Conservation (phyloP, 2,888 invertebrate species). For the Byasa hedistus region DNA sequence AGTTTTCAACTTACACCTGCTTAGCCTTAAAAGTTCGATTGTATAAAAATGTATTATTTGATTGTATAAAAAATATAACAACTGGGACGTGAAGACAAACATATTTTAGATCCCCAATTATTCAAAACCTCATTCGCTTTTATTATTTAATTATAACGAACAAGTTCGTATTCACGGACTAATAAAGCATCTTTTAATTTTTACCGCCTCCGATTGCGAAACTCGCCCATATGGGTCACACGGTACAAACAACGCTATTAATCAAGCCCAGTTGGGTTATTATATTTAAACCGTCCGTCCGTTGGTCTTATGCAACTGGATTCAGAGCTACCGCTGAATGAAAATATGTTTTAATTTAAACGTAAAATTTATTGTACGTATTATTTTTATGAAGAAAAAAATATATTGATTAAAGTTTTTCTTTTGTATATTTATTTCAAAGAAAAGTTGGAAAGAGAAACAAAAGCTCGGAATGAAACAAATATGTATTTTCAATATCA, state of each 20-base stretch:
- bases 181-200: slow-evolving; percentile 16
- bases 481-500: too few species aligned
- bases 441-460: too few species aligned
- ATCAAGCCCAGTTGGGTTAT: slow-evolving; percentile 22
- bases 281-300: slow-evolving; percentile 17
- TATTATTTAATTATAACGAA: slow-evolving; percentile 14
- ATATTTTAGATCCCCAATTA: neutral
- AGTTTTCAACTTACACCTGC: too few species aligned
- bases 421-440: too few species aligned
- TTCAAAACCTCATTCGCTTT: neutral
- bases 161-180: slow-evolving; percentile 10
- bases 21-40: too few species aligned
- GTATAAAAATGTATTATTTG: too few species aligned
- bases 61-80: too few species aligned
- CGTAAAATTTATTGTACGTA: neutral
- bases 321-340: neutral
- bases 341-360: neutral
- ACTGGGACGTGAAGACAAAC: too few species aligned
- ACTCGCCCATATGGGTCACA: slow-evolving; percentile 19
- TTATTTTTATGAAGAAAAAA: neutral
- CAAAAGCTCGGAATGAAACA: too few species aligned
- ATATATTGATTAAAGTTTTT: too few species aligned
- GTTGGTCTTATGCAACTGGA: slow-evolving; percentile 15
- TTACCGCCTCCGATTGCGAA: slow-evolving; percentile 17
- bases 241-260: slow-evolving; percentile 9